Conservation (phyloP, 64 coral and sea anemone species). For the Porites australiensis region DNA sequence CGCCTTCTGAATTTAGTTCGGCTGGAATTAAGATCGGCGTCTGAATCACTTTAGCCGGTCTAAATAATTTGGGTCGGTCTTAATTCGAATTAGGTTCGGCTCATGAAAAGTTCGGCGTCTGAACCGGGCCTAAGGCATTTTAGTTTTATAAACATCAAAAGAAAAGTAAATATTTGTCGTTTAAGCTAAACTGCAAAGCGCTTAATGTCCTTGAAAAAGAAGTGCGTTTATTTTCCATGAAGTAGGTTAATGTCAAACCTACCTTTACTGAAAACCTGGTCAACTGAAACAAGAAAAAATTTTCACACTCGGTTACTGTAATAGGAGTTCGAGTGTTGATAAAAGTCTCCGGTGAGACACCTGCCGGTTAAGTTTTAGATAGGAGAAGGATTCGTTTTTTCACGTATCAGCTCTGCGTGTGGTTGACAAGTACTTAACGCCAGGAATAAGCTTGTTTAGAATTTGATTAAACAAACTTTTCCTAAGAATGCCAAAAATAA, state of each 20-base stretch:
- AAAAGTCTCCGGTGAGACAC: no score
- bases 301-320: no score
- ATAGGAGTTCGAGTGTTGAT: no score
- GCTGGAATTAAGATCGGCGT: no score
- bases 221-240: not conserved
- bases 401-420: not conserved
- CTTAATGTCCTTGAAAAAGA: slow-evolving; percentile 3
- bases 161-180: not conserved
- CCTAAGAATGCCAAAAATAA: not conserved
- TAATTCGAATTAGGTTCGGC: no score
- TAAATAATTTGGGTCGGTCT: no score
- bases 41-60: no score
- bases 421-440: slow-evolving; percentile 17
- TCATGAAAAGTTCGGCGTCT: no score
- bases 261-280: not conserved
- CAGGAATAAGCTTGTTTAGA: not conserved
- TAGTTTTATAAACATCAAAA: not conserved
- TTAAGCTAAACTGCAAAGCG: not conserved
- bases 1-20: no score
- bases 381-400: no score
- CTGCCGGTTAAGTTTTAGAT: no score
- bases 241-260: not conserved
- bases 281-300: no score
- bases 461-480: slow-evolving; percentile 30
- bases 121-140: not conserved